A percentile compares a stretch with the other conserved stretches of the same genome.
These are phyloP conservation scores for Panulirus ornatus DNA, from an alignment of 1,140 invertebrate species.

Conservation along the genomic window DNA sequence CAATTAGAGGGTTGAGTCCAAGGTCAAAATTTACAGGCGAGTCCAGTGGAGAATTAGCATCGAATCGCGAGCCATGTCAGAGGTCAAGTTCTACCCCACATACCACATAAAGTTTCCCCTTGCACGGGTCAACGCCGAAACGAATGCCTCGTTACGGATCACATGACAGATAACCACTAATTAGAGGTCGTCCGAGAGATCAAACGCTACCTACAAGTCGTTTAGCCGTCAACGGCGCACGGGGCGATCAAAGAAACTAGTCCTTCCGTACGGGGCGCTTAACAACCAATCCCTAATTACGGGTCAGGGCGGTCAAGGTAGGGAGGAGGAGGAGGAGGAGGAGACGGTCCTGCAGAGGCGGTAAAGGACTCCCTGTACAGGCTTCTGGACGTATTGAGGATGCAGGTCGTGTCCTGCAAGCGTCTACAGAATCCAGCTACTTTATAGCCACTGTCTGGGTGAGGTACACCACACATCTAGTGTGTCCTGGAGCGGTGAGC, in stretches of 20 bases:
- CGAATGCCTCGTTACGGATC: background rate
- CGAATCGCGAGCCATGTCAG: conserved; percentile 1
- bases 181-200: conserved; percentile 2
- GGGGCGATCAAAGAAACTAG: background rate
- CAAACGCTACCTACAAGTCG: conserved; percentile 34
- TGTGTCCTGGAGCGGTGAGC: conserved; percentile 1
- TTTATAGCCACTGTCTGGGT: conserved; percentile 21
- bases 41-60: background rate
- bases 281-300: background rate
- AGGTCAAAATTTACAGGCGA: background rate
- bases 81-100: background rate
- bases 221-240: background rate
- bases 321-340: background rate
- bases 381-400: background rate
- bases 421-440: background rate
- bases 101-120: conserved; percentile 9
- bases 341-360: no score
- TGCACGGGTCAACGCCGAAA: background rate
- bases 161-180: conserved; percentile 1
- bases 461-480: conserved; percentile 9
- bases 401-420: conserved; percentile 1
- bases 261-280: background rate
- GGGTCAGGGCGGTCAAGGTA: background rate
- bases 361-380: no score
- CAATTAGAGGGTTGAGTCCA: background rate